Conservation (phyloP, 53 echinoderm and acorn worm species). For the Actinopyga echinites region DNA sequence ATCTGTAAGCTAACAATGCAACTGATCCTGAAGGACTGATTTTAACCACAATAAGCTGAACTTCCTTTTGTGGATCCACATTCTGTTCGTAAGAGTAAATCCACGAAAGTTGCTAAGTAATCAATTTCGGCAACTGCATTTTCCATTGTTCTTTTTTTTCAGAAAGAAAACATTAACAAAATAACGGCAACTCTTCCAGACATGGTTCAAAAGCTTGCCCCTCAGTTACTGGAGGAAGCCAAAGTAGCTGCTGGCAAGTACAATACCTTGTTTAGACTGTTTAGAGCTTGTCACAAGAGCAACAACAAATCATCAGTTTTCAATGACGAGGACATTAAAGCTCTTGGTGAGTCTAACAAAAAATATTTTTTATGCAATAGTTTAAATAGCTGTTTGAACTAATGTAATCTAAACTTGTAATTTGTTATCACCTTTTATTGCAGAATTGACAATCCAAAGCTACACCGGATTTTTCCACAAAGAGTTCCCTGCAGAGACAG, state of each 20-base stretch:
- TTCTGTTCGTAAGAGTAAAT: too few species aligned
- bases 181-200: neutral
- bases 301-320: neutral
- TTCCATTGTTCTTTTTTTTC: neutral
- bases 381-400: too few species aligned
- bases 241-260: neutral
- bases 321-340: neutral
- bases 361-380: neutral
- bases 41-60: too few species aligned
- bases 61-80: too few species aligned
- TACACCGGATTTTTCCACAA: slow-evolving; percentile 24
- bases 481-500: slow-evolving; percentile 28
- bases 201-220: neutral
- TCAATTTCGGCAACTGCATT: too few species aligned
- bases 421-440: neutral
- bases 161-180: neutral
- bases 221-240: slow-evolving; percentile 1
- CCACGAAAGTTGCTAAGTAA: too few species aligned
- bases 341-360: slow-evolving; percentile 11
- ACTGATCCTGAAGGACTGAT: too few species aligned
- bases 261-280: slow-evolving; percentile 20
- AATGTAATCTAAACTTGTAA: too few species aligned
- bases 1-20: too few species aligned
- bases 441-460: slow-evolving; percentile 2
- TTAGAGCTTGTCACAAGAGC: slow-evolving; percentile 49